A percentile compares a stretch with the other conserved stretches of the same genome.
Conservation (phyloP, 2,113 vertebrate genomes). For the Pedionomus torquatus region DNA sequence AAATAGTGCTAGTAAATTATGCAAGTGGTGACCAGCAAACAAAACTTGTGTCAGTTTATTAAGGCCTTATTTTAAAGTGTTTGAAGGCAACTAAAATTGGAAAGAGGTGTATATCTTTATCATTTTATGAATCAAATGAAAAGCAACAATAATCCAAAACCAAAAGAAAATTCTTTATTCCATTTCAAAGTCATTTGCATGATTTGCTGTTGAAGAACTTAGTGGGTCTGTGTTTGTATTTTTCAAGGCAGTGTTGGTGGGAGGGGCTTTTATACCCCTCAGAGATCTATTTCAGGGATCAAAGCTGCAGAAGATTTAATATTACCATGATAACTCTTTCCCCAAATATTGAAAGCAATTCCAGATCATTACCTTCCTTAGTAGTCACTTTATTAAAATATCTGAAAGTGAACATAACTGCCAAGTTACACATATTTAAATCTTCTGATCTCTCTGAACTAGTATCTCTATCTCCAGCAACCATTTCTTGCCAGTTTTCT, state of each 20-base stretch:
- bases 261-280: not conserved
- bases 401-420: not conserved
- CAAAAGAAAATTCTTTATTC: not conserved
- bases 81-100: not conserved
- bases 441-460: constrained; percentile 12
- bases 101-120: not conserved
- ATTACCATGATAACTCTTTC: not conserved
- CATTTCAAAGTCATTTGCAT: not conserved
- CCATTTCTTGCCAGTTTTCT: constrained; percentile 17
- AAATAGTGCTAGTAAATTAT: not conserved
- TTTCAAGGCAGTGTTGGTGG: not conserved
- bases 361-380: not conserved
- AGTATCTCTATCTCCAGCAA: not conserved
- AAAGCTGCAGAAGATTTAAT: not conserved
- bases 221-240: not conserved
- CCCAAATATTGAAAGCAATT: not conserved
- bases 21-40: not conserved
- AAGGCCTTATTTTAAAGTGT: not conserved
- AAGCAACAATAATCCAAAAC: not conserved
- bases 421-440: constrained; percentile 18
- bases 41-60: not conserved
- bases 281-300: not conserved
- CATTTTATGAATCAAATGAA: not conserved
- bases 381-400: not conserved
- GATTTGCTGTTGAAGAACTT: not conserved